These are phyloP conservation scores for Perdix hodgsoniae DNA, from an alignment of 2,797 vertebrate species.

Conservation along the genomic window DNA sequence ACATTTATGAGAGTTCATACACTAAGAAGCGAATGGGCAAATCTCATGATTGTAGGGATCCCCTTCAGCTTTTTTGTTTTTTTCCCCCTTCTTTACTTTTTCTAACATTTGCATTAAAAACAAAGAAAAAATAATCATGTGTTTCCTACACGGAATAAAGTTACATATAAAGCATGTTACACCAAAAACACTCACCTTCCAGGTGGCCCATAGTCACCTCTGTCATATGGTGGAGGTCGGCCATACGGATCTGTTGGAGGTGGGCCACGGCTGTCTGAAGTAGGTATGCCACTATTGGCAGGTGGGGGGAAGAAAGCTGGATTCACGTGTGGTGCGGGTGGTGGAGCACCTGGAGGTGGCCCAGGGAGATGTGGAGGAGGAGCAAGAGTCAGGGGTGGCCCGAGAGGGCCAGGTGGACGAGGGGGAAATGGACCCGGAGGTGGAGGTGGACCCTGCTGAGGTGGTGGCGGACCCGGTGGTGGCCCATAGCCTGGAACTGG, in stretches of 20 bases:
- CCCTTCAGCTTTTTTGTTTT: background rate
- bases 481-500: constrained; percentile 92
- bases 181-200: constrained; percentile 87
- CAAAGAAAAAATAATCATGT: background rate
- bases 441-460: constrained; percentile 88
- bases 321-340: constrained; percentile 97
- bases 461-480: constrained; percentile 87
- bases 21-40: too few species aligned
- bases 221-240: constrained; percentile 95
- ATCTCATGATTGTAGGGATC: too few species aligned
- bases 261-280: constrained; percentile 91
- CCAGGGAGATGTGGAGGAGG: constrained; percentile 95
- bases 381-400: constrained; percentile 93
- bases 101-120: constrained; percentile 3
- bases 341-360: constrained; percentile 96
- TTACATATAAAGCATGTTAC: background rate
- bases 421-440: constrained; percentile 95
- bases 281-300: constrained; percentile 93
- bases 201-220: constrained; percentile 96
- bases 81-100: background rate
- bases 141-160: background rate
- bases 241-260: constrained; percentile 95
- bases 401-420: constrained; percentile 93
- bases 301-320: constrained; percentile 98
- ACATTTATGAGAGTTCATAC: too few species aligned